Evolutionary conservation across 2,888 invertebrate genomes (phyloP).

Genomic region (Polymixis lichenea): DNA sequence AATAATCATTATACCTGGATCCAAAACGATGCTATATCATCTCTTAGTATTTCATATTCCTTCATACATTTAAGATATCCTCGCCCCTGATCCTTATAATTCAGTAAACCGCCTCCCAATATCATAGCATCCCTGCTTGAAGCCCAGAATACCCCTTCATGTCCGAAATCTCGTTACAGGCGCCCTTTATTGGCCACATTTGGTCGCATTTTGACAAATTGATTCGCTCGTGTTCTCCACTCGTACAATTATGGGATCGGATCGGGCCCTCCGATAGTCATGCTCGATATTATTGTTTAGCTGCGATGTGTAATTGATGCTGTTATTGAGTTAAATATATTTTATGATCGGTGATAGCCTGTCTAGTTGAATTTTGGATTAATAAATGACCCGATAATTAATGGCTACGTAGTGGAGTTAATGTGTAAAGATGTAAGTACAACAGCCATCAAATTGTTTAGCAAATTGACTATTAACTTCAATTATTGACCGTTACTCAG

Average conservation of each 20-base stretch:
- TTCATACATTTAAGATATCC: neutral
- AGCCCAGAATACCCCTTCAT: conserved; percentile 61
- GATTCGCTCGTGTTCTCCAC: conserved; percentile 74
- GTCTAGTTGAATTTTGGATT: neutral
- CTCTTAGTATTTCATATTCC: too few species aligned
- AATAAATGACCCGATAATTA: neutral
- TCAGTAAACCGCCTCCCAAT: conserved; percentile 26
- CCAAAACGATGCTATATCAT: neutral
- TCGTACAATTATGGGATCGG: conserved; percentile 73
- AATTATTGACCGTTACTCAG: too few species aligned
- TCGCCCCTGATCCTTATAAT: neutral
- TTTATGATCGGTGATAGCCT: neutral
- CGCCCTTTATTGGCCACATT: conserved; percentile 73
- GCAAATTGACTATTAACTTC: too few species aligned
- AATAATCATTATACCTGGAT: neutral
- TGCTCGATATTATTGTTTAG: conserved; percentile 49
- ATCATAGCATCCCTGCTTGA: conserved; percentile 4
- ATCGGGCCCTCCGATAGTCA: conserved; percentile 65
- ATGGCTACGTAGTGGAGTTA: too few species aligned
- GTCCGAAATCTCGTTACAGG: conserved; percentile 67
- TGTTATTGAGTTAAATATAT: conserved; percentile 18
- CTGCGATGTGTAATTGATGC: conserved; percentile 49
- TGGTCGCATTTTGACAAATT: conserved; percentile 78
- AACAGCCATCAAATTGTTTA: too few species aligned
- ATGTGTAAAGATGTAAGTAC: too few species aligned